Conservation (phyloP, 1,140 invertebrate species). For the Zaprionus capensis region DNA sequence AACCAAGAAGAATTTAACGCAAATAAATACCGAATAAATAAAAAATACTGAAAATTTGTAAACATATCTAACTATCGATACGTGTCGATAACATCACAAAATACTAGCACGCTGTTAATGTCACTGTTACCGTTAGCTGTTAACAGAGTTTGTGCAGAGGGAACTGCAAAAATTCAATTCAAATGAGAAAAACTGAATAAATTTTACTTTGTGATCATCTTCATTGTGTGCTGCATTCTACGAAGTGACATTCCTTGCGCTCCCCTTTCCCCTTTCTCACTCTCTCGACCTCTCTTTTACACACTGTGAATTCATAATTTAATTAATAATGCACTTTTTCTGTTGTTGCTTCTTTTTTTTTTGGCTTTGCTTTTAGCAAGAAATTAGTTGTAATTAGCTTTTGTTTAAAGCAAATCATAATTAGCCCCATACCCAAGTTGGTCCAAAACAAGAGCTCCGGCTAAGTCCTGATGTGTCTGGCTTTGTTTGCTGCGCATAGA, state of each 20-base stretch:
- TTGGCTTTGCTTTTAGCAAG: constrained; percentile 25
- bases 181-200: background rate
- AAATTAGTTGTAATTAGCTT: constrained; percentile 73
- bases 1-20: background rate
- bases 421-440: constrained; percentile 24
- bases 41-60: background rate
- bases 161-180: background rate
- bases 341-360: constrained; percentile 8
- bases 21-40: background rate
- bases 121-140: background rate
- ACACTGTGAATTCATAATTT: background rate
- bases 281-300: background rate
- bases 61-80: constrained; percentile 4
- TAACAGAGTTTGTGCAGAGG: background rate
- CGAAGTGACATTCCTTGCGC: no score
- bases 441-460: constrained; percentile 3
- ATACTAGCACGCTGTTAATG: background rate
- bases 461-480: constrained; percentile 19
- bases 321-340: constrained; percentile 1
- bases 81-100: background rate
- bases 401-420: constrained; percentile 69
- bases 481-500: constrained; percentile 41
- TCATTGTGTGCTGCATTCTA: background rate
- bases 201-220: background rate
- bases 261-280: no score